These are phyloP conservation scores for Nycticebus coucang DNA, from an alignment of 2,113 vertebrate genomes.

Conservation along the genomic window DNA sequence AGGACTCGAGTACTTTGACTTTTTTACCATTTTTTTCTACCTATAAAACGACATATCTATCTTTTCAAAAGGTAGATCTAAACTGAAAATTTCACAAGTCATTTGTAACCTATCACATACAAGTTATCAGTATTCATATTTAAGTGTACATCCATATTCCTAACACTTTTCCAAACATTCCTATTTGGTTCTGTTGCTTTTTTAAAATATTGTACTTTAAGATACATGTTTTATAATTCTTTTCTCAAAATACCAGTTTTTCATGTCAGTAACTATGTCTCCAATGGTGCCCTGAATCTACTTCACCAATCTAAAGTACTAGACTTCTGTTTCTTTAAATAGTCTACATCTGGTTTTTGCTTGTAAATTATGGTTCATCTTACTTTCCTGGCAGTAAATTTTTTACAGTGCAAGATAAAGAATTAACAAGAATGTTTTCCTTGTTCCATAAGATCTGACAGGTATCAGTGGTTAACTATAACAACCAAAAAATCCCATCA, in stretches of 20 bases:
- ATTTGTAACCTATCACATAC: background rate
- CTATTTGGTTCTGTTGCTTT: background rate
- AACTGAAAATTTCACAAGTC: background rate
- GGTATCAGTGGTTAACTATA: background rate
- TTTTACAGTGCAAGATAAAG: background rate
- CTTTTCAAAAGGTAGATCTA: conserved; percentile 9
- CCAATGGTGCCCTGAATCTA: background rate
- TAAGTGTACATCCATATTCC: background rate
- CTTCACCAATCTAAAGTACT: background rate
- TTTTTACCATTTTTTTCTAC: conserved; percentile 7
- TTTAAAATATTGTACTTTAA: background rate
- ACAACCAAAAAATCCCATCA: background rate
- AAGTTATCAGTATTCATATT: background rate
- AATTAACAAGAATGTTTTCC: background rate
- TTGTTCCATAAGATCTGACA: background rate
- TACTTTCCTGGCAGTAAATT: background rate
- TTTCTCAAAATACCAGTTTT: conserved; percentile 13
- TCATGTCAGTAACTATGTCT: conserved; percentile 23
- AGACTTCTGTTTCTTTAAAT: background rate
- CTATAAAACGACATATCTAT: background rate
- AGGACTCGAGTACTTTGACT: background rate
- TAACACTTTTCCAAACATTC: background rate
- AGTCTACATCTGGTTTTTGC: background rate
- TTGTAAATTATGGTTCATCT: conserved; percentile 18
- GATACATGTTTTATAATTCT: background rate